Base-by-base conservation (phyloP, 2,888 invertebrate species). In the Phania funesta region DNA sequence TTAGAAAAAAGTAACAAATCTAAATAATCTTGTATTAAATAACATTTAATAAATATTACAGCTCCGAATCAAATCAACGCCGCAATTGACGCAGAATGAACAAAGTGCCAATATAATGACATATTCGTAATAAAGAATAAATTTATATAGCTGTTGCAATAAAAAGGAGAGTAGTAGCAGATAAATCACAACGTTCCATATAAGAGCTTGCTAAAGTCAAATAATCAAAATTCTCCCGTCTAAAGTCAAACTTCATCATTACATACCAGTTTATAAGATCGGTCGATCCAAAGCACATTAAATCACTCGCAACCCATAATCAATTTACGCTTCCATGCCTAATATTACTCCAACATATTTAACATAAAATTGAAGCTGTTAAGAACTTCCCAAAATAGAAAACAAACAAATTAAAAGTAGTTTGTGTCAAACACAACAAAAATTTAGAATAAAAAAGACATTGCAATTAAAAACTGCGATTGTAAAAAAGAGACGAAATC, bases 211-310 rank as follows among this genome's bases (percentile, higher is more conserved):
- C 29, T 54, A 71, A 58, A 80, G 67, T 67, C 65, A 78, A 73
- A 79, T 50, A 62, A 20, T 46, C 24, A 52, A 83, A 84, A 80
- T 83, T 82, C 74, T 77, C 83, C 80, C 71, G 65, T 76, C 52
- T 80, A 58, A 77, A 74, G 78, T 78, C 71, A 65, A 64, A 64
- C 46, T 52, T 67, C 24, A 64, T 64, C 8, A 41, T 50, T 41
- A 18, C 16, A 54, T 9, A 64, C 32, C 18, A 32, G 8, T 13
- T 62, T 44, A 52, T 44, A 41, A 41, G n/a, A 71, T 41, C 48
- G 35, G 18, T 24, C 67, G 41, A 16, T 71, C 73, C 35, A 26
- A 1, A 75, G 80, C 65, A 84, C 65, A 32, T 13, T 67, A 73
- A 75, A 83, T 60, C 24, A 41, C 78, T 83, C 20, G 74, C 41